Evolutionary conservation across 2,113 vertebrate species (phyloP), one percentile per base, ranked within the genome.

Genomic region (Platichthys flesus): DNA sequence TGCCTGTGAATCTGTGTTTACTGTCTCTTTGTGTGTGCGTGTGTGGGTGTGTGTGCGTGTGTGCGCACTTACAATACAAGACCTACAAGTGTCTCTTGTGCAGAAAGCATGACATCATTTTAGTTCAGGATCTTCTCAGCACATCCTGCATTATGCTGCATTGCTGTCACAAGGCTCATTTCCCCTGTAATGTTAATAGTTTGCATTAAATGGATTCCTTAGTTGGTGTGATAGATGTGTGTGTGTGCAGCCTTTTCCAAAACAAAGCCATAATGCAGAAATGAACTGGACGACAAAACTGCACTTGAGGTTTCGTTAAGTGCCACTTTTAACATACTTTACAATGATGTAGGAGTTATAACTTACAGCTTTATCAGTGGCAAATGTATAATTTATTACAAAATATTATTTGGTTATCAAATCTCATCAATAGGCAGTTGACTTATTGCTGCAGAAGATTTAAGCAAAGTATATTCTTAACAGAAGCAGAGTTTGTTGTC

Each of bases 1-100:
- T 3, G 24, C 24, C 4, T 73, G 51, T 67, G 61, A 58, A 62
- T 52, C 54, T 16, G 52, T 37, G 31, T 56, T 78, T 78, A 80
- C 61, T 68, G 59, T 60, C 6, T 75, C 49, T 71, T 56, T 62
- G 66, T 52, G 64, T 9, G 57, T 28, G 20, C 40, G 51, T 37
- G n/a, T 68, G 7, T 60, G 55, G 37, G 49, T 35, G 49, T 45
- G 28, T 66, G 55, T 57, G 12, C 20, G 8, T 54, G 4, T 74
- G 31, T 35, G 28, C 20, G 18, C 51, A 68, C 47, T 71, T 77
- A 63, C 70, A 51, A 54, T 67, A 59, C 13, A 66, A 37, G 52
- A 47, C 76, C 67, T 66, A 85, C 73, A 88, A 85, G 81, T 79
- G 83, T 78, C 13, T 78, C 67, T 37, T 76, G 31, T 78, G 61